Evolutionary conservation across 2,113 vertebrate genomes (phyloP), one percentile per base, ranked within the genome.

Genomic region (Corythoichthys intestinalis): DNA sequence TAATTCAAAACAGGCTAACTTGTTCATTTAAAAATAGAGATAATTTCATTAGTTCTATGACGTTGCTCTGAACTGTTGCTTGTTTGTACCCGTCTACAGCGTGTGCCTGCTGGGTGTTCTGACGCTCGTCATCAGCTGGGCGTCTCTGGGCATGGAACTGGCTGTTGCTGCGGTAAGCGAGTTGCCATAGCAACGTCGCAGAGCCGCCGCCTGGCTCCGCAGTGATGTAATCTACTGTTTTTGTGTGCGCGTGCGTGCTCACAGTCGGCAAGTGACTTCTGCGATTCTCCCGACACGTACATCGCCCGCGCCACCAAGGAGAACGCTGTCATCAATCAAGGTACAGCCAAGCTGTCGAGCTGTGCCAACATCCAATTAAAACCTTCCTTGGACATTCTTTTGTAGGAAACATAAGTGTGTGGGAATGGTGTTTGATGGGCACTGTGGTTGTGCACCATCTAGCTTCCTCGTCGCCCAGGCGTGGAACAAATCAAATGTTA

Each of bases 201-300:
- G 69, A 78, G 80, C 80, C 79, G 74, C 66, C 53, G 53, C 53
- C 62, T 10, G 46, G n/a, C 72, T 79, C 76, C 48, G 72, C 79
- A 71, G 20, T 87, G 87, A 89, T 77, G 79, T 89, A 78, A 89
- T 89, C 78, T 67, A 49, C 71, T 65, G 66, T 4, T 34, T 6
- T 38, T 54, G 52, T 69, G 47, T 76, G 67, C 76, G 67, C 78
- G 68, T 81, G 67, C 11, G 58, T 9, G 20, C 71, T 69, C 54
- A 63, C 66, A 98, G 95, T 94, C 93, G 46, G 93, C 94, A 88
- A 96, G 95, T 48, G 96, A 98, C 83, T 98, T 98, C 87, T 98
- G 96, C 39, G 88, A 95, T 57, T 93, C 94, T 70, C 96, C 96
- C 0, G 93, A 97, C 79, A 87, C 91, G 66, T 97, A 94, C 0